Percentiles rank a stretch among this genome's conserved stretches.
Conservation (phyloP, 2,888 invertebrate genomes). For the Caenorhabditis sinica region DNA sequence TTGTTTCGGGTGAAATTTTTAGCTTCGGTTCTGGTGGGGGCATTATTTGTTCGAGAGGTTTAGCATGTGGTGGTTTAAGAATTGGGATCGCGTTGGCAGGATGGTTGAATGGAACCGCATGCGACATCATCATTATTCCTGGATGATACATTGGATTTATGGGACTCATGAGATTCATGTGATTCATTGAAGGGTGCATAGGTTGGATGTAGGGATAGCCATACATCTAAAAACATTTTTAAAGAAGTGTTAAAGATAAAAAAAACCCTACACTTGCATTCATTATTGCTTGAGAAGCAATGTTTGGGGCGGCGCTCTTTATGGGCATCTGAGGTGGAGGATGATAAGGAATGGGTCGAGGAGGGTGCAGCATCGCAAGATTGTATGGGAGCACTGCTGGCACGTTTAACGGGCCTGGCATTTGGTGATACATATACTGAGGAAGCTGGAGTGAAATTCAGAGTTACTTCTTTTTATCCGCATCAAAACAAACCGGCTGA, state of each 20-base stretch:
- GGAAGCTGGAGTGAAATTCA: not conserved
- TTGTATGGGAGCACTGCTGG: conserved; percentile 12
- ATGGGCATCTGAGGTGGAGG: not conserved
- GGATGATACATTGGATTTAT: not conserved
- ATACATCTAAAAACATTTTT: conserved; percentile 9
- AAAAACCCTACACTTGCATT: not conserved
- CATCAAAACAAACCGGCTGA: not conserved
- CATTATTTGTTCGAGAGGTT: not conserved
- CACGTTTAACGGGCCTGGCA: not conserved
- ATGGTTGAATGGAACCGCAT: conserved; percentile 5
- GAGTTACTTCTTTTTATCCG: not conserved
- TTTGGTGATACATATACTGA: not conserved
- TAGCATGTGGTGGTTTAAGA: not conserved
- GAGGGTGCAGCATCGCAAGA: conserved; percentile 1
- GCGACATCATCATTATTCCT: not conserved
- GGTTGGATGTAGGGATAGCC: not conserved
- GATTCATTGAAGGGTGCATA: too few species aligned
- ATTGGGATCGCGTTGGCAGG: not conserved
- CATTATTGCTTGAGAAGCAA: not conserved
- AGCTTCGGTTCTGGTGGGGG: conserved; percentile 14
- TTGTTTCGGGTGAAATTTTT: conserved; percentile 2
- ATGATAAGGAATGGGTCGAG: conserved; percentile 15
- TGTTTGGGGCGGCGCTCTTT: not conserved
- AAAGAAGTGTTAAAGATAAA: not conserved
- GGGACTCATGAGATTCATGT: not conserved